A percentile compares a stretch with the other conserved stretches of the same genome.
phyloP scores from a whole-genome alignment of 2,113 vertebrate genomes.

The Notarius quadriscutis region DNA sequence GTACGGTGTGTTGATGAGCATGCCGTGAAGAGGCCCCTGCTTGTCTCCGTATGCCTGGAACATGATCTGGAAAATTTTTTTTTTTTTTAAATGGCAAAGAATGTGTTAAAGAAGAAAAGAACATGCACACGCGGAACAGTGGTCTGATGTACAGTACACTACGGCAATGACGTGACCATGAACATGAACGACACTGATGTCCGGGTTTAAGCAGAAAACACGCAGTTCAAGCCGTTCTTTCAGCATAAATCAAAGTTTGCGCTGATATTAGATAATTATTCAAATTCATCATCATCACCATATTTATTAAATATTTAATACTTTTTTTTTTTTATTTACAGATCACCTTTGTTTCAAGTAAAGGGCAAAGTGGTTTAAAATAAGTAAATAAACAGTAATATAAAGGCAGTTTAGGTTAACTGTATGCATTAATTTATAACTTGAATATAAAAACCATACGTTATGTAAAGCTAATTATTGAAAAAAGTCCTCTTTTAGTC shows the following conservation, averaged over 20 bases:
- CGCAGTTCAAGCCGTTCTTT: neutral
- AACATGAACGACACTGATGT: neutral
- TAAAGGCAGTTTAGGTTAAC: too few species aligned
- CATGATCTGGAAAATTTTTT: slow-evolving; percentile 83
- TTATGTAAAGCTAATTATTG: too few species aligned
- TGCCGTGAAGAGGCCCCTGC: slow-evolving; percentile 86
- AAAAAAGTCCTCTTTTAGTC: too few species aligned
- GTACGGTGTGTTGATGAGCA: slow-evolving; percentile 94
- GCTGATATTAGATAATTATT: neutral
- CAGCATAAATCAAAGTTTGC: neutral
- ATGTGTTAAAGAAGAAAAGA: slow-evolving; percentile 27
- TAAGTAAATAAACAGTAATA: too few species aligned
- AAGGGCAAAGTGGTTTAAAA: too few species aligned
- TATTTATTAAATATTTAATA: neutral
- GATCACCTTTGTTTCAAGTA: neutral
- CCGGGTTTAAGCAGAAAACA: neutral
- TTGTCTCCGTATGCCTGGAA: slow-evolving; percentile 91
- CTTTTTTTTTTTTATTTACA: neutral
- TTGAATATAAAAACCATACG: too few species aligned
- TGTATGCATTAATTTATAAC: too few species aligned
- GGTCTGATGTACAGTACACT: neutral
- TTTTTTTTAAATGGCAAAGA: neutral
- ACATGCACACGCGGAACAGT: neutral
- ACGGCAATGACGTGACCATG: neutral
- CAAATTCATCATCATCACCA: neutral